These are phyloP conservation scores for Protobothrops flavoviridis DNA, from an alignment of 2,113 vertebrate genomes.

Conservation along the genomic window DNA sequence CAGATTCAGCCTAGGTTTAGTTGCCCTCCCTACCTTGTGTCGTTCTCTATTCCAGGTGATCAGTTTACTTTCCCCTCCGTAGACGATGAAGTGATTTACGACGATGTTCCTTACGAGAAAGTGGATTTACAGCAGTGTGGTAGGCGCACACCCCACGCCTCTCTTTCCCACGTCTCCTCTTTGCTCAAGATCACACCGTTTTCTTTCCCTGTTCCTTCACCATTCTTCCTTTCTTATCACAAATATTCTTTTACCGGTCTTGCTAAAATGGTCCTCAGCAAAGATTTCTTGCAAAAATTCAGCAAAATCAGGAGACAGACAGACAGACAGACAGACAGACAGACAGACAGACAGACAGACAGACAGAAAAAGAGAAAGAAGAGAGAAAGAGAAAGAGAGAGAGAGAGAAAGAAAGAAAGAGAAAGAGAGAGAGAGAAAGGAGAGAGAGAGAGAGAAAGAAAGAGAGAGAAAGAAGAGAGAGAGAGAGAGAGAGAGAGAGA, in stretches of 20 bases:
- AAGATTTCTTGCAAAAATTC: background rate
- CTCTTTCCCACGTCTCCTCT: background rate
- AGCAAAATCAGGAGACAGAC: too few relatives aligned
- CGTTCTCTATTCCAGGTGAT: slow-evolving; percentile 41
- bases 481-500: background rate
- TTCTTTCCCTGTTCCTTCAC: background rate
- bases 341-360: too few relatives aligned
- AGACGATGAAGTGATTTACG: slow-evolving; percentile 88
- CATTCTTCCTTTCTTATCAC: background rate
- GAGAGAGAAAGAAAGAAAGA: too few relatives aligned
- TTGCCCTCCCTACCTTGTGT: background rate
- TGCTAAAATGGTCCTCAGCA: background rate
- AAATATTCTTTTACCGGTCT: background rate
- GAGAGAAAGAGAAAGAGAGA: too few relatives aligned
- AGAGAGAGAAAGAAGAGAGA: too few relatives aligned
- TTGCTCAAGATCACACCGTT: background rate
- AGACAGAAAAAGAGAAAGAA: too few relatives aligned
- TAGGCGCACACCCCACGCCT: slow-evolving; percentile 46
- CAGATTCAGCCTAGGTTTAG: background rate
- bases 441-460: too few relatives aligned
- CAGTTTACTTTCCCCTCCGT: slow-evolving; percentile 57
- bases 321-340: too few relatives aligned
- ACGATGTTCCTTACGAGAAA: slow-evolving; percentile 86
- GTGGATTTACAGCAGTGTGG: slow-evolving; percentile 72
- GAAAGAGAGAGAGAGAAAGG: too few relatives aligned